Percentiles rank a stretch among this genome's conserved stretches.
phyloP scores from a whole-genome alignment of 2,797 vertebrate genomes.

The Gymnoscopelus microlampas region DNA sequence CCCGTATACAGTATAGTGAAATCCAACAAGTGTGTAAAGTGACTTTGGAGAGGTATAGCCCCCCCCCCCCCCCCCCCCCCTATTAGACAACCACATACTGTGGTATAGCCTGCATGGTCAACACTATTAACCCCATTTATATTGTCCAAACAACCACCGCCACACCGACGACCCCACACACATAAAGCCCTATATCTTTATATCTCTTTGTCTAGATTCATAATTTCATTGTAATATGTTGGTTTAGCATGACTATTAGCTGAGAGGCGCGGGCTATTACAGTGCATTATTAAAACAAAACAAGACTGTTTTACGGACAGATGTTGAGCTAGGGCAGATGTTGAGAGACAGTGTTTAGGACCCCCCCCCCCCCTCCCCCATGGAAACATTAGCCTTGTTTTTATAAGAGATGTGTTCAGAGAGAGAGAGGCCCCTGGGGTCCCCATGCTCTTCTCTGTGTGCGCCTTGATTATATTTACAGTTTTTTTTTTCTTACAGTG shows the following conservation, averaged over 20 bases:
- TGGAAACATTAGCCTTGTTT: conserved; percentile 53
- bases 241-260: background rate
- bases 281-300: too few species aligned
- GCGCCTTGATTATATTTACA: background rate
- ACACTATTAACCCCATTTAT: conserved; percentile 28
- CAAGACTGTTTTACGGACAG: conserved; percentile 21
- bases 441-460: background rate
- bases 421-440: background rate
- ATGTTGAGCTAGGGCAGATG: conserved; percentile 36
- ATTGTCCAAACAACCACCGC: conserved; percentile 14
- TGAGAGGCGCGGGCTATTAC: too few species aligned
- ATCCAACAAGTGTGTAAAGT: conserved; percentile 31
- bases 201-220: background rate
- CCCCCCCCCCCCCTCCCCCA: conserved; percentile 24
- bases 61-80: background rate
- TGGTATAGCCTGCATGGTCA: conserved; percentile 4
- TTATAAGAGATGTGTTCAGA: conserved; percentile 43
- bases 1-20: background rate
- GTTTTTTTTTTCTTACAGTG: background rate
- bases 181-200: background rate
- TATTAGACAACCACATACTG: conserved; percentile 7
- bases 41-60: conserved; percentile 8
- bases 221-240: background rate
- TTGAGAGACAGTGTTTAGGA: conserved; percentile 14
- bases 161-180: background rate